These are phyloP conservation scores for Apogon hyalosoma DNA, from an alignment of 2,797 vertebrate species.

Conservation along the genomic window DNA sequence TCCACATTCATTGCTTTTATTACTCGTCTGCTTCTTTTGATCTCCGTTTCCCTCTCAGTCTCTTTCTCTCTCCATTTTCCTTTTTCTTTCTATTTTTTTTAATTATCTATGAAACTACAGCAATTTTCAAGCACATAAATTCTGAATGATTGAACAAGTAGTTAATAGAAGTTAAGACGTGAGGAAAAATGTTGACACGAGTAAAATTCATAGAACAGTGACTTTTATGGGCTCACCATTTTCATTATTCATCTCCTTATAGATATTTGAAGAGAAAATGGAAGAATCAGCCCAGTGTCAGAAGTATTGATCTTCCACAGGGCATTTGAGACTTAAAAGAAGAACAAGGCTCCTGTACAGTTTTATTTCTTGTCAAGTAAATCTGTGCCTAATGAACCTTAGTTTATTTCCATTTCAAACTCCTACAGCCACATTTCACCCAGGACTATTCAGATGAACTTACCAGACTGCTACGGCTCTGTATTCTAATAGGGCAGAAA, in stretches of 20 bases:
- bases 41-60: conserved; percentile 1
- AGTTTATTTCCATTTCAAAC: conserved; percentile 38
- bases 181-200: conserved; percentile 34
- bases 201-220: conserved; percentile 1
- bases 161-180: conserved; percentile 41
- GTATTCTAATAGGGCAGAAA: conserved; percentile 29
- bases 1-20: conserved; percentile 63
- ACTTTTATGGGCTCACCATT: conserved; percentile 3
- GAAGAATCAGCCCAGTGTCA: not conserved
- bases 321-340: conserved; percentile 5
- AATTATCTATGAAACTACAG: conserved; percentile 8
- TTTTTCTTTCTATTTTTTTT: not conserved
- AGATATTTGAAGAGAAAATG: conserved; percentile 3
- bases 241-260: conserved; percentile 3
- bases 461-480: conserved; percentile 51
- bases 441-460: conserved; percentile 38
- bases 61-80: conserved; percentile 7
- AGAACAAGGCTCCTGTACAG: conserved; percentile 7
- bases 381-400: conserved; percentile 28
- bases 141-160: conserved; percentile 40
- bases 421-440: conserved; percentile 43
- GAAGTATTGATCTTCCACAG: not conserved
- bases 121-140: conserved; percentile 20
- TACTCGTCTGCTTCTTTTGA: conserved; percentile 12
- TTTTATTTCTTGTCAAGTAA: conserved; percentile 23